A percentile compares a stretch with the other conserved stretches of the same genome.
Evolutionary conservation across 2,113 vertebrate species (phyloP).

Genomic region (Ondatra zibethicus): DNA sequence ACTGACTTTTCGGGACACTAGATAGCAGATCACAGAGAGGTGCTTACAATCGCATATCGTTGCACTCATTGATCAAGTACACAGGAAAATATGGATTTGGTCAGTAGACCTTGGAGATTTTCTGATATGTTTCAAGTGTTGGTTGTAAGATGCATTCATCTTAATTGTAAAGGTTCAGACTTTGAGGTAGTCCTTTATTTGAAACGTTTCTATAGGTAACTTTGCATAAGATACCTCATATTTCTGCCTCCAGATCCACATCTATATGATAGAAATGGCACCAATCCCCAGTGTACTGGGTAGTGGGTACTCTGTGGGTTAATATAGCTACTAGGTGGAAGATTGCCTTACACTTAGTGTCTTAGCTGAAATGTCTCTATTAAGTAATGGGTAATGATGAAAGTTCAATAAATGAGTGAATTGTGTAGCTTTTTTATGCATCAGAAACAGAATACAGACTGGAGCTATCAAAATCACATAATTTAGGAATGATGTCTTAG

Average conservation of each 20-base stretch:
- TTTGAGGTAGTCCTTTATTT: not conserved
- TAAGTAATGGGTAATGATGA: not conserved
- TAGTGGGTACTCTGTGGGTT: not conserved
- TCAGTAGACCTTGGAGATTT: not conserved
- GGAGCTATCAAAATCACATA: not conserved
- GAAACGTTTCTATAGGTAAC: not conserved
- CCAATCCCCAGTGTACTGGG: not conserved
- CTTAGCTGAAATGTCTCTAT: not conserved
- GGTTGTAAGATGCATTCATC: not conserved
- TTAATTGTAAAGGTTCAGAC: not conserved
- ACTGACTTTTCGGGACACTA: slow-evolving; percentile 86
- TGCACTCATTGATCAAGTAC: not conserved
- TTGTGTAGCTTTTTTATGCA: not conserved
- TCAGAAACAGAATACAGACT: not conserved
- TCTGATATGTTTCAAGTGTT: not conserved
- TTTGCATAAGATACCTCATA: not conserved
- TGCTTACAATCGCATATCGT: not conserved
- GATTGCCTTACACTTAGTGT: not conserved
- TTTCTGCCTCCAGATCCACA: not conserved
- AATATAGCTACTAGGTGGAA: not conserved
- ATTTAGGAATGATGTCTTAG: not conserved
- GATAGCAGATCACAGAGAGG: slow-evolving; percentile 10
- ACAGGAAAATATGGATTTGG: not conserved
- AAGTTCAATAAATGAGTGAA: not conserved
- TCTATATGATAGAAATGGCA: too few relatives aligned